Evolutionary conservation across 2,888 invertebrate species (phyloP).

Genomic region (Diploptera punctata): DNA sequence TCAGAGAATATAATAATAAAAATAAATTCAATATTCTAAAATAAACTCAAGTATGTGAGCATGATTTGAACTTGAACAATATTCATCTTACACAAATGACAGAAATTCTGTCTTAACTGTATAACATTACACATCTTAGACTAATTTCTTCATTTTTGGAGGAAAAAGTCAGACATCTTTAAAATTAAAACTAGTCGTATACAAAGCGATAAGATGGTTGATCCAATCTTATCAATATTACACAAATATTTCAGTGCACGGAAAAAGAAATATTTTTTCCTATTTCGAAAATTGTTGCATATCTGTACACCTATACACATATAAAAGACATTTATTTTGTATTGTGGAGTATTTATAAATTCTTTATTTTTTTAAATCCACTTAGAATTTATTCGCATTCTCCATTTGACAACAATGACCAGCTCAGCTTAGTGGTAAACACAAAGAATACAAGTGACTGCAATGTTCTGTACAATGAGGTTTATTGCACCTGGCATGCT

Average conservation of each 20-base stretch:
- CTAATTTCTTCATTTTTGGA: background rate
- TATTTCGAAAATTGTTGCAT: background rate
- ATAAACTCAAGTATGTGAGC: background rate
- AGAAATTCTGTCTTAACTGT: no score
- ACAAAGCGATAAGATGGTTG: slow-evolving; percentile 36
- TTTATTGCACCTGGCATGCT: slow-evolving; percentile 1
- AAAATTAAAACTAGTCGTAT: slow-evolving; percentile 33
- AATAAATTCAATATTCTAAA: slow-evolving; percentile 5
- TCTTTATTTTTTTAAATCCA: no score
- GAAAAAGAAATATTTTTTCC: slow-evolving; percentile 14
- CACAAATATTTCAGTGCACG: slow-evolving; percentile 8
- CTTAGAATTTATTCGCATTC: background rate
- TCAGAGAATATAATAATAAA: background rate
- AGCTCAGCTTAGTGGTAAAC: no score
- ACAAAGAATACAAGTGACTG: background rate
- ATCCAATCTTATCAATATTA: slow-evolving; percentile 9
- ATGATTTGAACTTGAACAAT: slow-evolving; percentile 8
- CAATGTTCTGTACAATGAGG: no score
- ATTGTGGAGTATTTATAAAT: background rate
- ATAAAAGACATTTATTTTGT: slow-evolving; percentile 19
- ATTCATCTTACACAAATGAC: background rate
- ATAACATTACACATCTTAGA: no score
- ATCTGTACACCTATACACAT: slow-evolving; percentile 28
- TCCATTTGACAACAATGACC: no score
- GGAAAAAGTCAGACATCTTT: background rate